A percentile compares a stretch with the other conserved stretches of the same genome.
Conservation (phyloP, 2,888 invertebrate genomes). For the Leptura quadrifasciata region DNA sequence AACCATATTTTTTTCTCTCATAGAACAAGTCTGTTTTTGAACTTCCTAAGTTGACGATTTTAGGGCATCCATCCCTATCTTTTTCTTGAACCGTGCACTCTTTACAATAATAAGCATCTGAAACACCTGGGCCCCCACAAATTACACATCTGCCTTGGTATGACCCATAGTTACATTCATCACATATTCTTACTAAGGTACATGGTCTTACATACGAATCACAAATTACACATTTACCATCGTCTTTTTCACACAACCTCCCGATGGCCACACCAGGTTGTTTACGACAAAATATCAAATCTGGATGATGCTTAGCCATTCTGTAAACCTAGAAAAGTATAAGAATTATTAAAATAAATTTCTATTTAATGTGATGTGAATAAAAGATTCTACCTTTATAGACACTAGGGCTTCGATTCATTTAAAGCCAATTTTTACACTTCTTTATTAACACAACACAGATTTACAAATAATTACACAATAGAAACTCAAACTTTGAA, state of each 20-base stretch:
- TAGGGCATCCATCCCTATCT: conserved; percentile 99
- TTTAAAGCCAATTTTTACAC: not conserved
- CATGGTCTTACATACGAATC: conserved; percentile 99
- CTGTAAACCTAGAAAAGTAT: not conserved
- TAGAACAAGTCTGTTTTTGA: conserved; percentile 99
- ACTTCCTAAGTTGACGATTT: conserved; percentile 99
- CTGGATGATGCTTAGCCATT: conserved; percentile 95
- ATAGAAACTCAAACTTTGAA: too few relatives aligned
- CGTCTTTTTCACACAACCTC: conserved; percentile 97
- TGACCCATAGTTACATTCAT: conserved; percentile 99
- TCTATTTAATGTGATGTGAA: not conserved
- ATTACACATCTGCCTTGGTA: conserved; percentile 99
- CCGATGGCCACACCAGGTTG: conserved; percentile 99
- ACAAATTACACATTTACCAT: conserved; percentile 99
- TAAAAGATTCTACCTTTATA: not conserved
- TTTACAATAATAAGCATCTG: conserved; percentile 99
- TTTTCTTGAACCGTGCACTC: conserved; percentile 99
- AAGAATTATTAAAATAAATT: not conserved
- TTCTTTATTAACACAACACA: not conserved
- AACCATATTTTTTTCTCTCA: conserved; percentile 99
- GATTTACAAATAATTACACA: too few relatives aligned
- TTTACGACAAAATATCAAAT: conserved; percentile 99
- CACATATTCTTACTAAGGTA: conserved; percentile 97
- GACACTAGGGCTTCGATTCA: not conserved
- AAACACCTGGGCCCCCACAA: conserved; percentile 99